Conservation (phyloP, 2,888 invertebrate genomes). For the Eupithecia centaureata region DNA sequence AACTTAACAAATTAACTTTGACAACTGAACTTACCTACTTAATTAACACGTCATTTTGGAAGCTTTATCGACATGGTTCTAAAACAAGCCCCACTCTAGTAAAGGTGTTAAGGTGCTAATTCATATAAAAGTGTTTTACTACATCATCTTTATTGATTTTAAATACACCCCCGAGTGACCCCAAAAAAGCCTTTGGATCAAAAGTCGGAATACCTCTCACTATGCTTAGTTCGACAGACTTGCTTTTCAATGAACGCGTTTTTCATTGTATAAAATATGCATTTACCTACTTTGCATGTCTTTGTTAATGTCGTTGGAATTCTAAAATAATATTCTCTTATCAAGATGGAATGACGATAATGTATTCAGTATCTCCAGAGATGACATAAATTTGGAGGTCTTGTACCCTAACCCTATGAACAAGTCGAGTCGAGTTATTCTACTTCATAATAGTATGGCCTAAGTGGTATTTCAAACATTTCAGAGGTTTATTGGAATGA, state of each 20-base stretch:
- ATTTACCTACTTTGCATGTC: constrained; percentile 16
- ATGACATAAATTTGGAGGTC: constrained; percentile 11
- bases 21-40: too few relatives aligned
- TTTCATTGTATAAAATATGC: constrained; percentile 3
- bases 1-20: too few relatives aligned
- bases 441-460: neutral
- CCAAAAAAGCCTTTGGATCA: neutral
- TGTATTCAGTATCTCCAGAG: neutral
- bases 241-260: neutral
- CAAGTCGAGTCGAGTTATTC: neutral
- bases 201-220: neutral
- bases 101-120: too few relatives aligned
- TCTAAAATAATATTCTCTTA: constrained; percentile 17
- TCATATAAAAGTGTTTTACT: too few relatives aligned
- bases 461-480: neutral
- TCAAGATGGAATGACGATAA: constrained; percentile 14
- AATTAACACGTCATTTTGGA: too few relatives aligned
- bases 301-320: constrained; percentile 15
- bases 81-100: too few relatives aligned
- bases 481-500: neutral
- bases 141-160: neutral
- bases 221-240: neutral
- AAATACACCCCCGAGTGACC: neutral
- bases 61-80: too few relatives aligned
- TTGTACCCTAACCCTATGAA: too few relatives aligned